Base-by-base conservation (phyloP, 2,888 invertebrate genomes). In the Latrodectus elegans region DNA sequence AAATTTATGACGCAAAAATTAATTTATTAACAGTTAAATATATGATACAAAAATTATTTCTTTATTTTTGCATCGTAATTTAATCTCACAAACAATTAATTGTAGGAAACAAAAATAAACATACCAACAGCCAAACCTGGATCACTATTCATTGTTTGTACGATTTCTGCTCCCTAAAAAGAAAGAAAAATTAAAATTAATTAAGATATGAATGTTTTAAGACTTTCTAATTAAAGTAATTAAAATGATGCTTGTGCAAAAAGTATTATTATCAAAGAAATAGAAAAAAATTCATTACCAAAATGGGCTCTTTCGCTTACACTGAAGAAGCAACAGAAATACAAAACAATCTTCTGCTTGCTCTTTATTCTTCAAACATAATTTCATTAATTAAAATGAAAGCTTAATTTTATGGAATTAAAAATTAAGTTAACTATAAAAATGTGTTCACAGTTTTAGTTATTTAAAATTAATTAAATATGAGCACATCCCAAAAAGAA, bases 81-180 rank as follows among this genome's bases (percentile, higher is more conserved):
- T 38, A 38, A 38, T 6, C 38, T 38, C 4, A 38, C 38, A 38
- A 38, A 38, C 38, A 38, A 38, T 38, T 38, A 38, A 38, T 38
- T 38, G 38, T 6, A 38, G 4, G 6, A 38, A 38, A 38, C 10
- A 67, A 17, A 53, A 64, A 49, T 71, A 17, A 17, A 90, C 92
- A 91, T 91, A 92, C 98, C 98, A 22, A 99, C 96, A 0, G 98
- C 98, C 11, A 99, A 93, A 0, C 99, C 98, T 0, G 99, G 99
- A 93, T 99, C 98, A 68, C 97, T 97, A 93, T 99, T 99, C 91
- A 97, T 94, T 0, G 97, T 97, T 92, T 99, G 98, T 0, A 93
- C 91, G 74, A 93, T 93, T 90, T 93, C 93, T 51, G 93, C 93
- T 55, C 93, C 93, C 92, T 93, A 84, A 60, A 60, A 10, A 60